Evolutionary conservation across 2,113 vertebrate species (phyloP).

Genomic region (Anseranas semipalmata): DNA sequence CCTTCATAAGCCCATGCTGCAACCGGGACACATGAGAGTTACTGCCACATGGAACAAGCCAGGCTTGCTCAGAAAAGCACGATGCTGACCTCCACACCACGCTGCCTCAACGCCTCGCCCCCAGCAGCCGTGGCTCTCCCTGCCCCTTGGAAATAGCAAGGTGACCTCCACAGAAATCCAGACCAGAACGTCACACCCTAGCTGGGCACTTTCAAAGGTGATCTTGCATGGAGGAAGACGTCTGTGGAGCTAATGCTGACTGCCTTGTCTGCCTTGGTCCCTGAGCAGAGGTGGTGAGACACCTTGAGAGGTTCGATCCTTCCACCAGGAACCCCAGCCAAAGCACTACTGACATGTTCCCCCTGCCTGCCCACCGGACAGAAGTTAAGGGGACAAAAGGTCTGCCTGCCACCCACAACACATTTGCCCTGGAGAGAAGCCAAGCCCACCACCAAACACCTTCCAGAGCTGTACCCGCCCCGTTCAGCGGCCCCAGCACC

Average conservation of each 20-base stretch:
- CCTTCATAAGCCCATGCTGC: background rate
- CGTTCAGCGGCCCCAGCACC: background rate
- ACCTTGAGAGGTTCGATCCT: fast-evolving
- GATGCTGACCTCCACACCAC: fast-evolving
- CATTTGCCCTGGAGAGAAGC: background rate
- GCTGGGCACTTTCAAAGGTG: fast-evolving
- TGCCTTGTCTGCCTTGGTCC: background rate
- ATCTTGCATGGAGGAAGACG: background rate
- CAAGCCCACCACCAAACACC: fast-evolving
- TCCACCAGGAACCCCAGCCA: background rate
- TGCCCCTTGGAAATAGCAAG: fast-evolving
- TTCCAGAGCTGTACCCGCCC: background rate
- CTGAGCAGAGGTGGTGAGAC: background rate
- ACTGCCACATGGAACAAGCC: fast-evolving
- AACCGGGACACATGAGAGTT: background rate
- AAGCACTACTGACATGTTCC: fast-evolving
- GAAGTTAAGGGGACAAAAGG: background rate
- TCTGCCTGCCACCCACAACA: background rate
- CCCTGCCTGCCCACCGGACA: background rate
- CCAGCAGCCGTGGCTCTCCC: background rate
- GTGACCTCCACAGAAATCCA: background rate
- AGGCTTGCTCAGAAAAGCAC: fast-evolving
- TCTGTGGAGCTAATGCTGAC: fast-evolving
- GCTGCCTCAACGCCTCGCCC: fast-evolving
- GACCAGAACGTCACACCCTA: fast-evolving